Evolutionary conservation across 2,113 vertebrate genomes (phyloP).

Genomic region (Trachemys scripta): DNA sequence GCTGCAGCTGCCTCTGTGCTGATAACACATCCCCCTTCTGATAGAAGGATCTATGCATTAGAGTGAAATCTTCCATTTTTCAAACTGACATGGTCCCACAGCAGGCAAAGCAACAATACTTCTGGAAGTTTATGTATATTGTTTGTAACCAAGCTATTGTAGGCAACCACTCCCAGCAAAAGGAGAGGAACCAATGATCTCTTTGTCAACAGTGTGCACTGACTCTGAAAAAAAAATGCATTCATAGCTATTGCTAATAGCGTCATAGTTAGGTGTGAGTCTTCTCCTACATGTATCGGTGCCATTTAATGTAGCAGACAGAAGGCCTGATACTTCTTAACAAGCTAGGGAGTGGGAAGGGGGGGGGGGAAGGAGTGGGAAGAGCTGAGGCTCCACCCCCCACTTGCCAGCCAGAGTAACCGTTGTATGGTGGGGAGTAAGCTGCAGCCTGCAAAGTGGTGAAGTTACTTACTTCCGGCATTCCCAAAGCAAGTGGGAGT

Average conservation of each 20-base stretch:
- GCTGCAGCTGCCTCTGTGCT: conserved; percentile 51
- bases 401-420: background rate
- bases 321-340: background rate
- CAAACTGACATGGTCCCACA: conserved; percentile 59
- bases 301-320: conserved; percentile 10
- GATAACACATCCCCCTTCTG: background rate
- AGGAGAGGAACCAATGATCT: conserved; percentile 62
- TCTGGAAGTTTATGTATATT: conserved; percentile 47
- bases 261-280: background rate
- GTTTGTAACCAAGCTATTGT: conserved; percentile 53
- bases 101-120: conserved; percentile 12
- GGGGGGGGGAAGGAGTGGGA: background rate
- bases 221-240: conserved; percentile 47
- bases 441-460: background rate
- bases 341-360: background rate
- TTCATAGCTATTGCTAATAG: conserved; percentile 32
- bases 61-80: conserved; percentile 58
- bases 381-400: background rate
- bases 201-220: conserved; percentile 17
- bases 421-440: background rate
- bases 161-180: conserved; percentile 28
- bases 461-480: background rate
- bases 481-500: background rate
- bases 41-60: conserved; percentile 56
- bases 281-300: background rate